phyloP scores from a whole-genome alignment of 2,113 vertebrate species.

The Alethe diademata region DNA sequence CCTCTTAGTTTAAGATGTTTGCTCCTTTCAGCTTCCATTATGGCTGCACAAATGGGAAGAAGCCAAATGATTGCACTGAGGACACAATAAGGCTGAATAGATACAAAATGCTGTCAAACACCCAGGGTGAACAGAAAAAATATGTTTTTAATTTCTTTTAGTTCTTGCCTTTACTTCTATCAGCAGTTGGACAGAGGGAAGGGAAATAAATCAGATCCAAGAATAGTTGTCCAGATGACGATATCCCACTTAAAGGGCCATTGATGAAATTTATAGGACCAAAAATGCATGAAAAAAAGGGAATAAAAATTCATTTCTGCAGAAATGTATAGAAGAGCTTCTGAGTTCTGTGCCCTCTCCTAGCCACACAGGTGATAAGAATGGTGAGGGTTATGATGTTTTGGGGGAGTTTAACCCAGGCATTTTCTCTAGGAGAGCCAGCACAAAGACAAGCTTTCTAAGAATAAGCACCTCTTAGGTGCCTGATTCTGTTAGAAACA shows the following conservation, averaged over 20 bases:
- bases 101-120: constrained; percentile 42
- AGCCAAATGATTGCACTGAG: constrained; percentile 30
- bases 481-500: background rate
- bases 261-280: background rate
- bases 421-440: background rate
- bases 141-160: constrained; percentile 42
- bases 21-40: background rate
- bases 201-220: background rate
- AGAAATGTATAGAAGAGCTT: background rate
- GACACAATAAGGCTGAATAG: background rate
- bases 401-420: background rate
- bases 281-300: background rate
- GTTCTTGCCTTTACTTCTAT: constrained; percentile 27
- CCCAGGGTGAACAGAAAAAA: constrained; percentile 5
- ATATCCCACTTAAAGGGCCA: background rate
- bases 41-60: constrained; percentile 17
- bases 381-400: background rate
- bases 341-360: background rate
- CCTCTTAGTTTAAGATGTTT: constrained; percentile 20
- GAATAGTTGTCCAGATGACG: background rate
- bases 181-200: background rate
- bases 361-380: background rate
- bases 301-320: background rate
- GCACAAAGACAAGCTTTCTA: background rate
- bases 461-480: background rate